Evolutionary conservation across 1,140 invertebrate genomes (phyloP).

Genomic region (Antheraea mylitta): DNA sequence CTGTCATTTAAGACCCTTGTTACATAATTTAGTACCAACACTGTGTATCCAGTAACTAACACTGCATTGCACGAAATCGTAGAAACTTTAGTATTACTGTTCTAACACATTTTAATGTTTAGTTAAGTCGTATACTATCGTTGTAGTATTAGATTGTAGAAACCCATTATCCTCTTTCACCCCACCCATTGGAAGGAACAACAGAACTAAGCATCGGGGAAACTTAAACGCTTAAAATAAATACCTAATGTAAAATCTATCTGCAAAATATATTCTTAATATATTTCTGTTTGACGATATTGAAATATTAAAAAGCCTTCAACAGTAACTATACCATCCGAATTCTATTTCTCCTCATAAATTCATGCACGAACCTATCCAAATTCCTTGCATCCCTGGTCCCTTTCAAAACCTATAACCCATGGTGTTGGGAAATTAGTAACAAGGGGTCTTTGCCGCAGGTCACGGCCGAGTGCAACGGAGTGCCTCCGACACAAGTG

Average conservation of each 20-base stretch:
- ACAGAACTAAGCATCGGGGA: background rate
- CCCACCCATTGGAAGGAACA: background rate
- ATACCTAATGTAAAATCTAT: background rate
- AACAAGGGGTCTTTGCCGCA: constrained; percentile 80
- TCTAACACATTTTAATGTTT: constrained; percentile 31
- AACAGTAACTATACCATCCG: background rate
- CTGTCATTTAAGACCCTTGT: constrained; percentile 71
- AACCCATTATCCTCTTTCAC: background rate
- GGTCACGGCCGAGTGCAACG: constrained; percentile 85
- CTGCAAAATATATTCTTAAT: too few species aligned
- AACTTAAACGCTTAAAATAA: background rate
- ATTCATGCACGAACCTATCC: constrained; percentile 12
- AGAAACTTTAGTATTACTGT: background rate
- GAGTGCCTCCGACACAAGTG: constrained; percentile 88
- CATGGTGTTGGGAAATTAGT: constrained; percentile 68
- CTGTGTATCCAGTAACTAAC: constrained; percentile 52
- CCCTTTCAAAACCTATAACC: constrained; percentile 24
- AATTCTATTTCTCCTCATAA: background rate
- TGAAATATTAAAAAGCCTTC: background rate
- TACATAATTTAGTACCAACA: constrained; percentile 64
- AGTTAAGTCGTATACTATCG: constrained; percentile 23
- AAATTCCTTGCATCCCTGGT: background rate
- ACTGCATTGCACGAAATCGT: constrained; percentile 22
- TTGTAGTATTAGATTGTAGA: constrained; percentile 16
- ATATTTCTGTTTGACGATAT: too few species aligned